phyloP scores from a whole-genome alignment of 2,113 vertebrate species.

The Turdus rufiventris region DNA sequence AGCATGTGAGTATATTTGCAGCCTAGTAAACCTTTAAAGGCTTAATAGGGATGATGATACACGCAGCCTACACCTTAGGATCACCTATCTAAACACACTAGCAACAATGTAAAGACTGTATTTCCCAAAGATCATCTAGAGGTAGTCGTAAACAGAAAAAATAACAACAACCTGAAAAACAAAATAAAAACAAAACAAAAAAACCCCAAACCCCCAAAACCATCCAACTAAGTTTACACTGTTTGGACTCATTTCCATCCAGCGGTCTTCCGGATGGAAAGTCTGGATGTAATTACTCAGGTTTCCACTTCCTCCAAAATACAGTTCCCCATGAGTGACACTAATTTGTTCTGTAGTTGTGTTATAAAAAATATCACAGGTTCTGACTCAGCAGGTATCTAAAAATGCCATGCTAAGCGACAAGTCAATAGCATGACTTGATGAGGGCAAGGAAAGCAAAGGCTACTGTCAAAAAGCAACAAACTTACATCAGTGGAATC shows the following conservation, averaged over 20 bases:
- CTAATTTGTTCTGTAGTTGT: background rate
- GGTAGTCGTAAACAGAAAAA: background rate
- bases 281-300: background rate
- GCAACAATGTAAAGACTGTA: background rate
- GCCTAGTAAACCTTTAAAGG: background rate
- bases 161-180: background rate
- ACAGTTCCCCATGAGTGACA: background rate
- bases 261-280: background rate
- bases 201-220: background rate
- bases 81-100: background rate
- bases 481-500: background rate
- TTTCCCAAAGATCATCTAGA: background rate
- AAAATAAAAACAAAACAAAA: background rate
- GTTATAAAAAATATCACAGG: background rate
- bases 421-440: background rate
- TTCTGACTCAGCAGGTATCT: background rate
- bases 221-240: background rate
- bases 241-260: background rate
- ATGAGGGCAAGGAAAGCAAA: background rate
- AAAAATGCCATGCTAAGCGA: background rate
- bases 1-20: background rate
- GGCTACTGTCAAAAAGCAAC: background rate
- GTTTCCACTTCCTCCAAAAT: conserved; percentile 11
- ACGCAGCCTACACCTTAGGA: background rate
- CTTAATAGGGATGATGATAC: background rate